Evolutionary conservation across 2,797 vertebrate species (phyloP).

Genomic region (Nothura maculosa): DNA sequence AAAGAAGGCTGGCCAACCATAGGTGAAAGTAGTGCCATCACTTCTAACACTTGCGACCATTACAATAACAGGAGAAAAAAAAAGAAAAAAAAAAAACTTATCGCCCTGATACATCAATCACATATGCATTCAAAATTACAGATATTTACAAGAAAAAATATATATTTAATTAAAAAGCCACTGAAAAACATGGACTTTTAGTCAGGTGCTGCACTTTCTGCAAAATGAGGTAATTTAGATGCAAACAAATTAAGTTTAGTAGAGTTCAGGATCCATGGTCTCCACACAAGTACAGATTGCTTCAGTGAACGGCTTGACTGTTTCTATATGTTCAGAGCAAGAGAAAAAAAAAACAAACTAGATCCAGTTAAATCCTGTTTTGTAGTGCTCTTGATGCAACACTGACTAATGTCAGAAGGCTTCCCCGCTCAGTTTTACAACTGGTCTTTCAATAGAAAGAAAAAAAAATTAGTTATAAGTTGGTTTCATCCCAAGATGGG

Average conservation of each 20-base stretch:
- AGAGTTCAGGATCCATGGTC: slow-evolving; percentile 56
- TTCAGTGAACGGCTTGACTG: slow-evolving; percentile 61
- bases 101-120: slow-evolving; percentile 61
- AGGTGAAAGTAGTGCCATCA: slow-evolving; percentile 7
- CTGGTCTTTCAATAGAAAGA: slow-evolving; percentile 70
- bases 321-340: slow-evolving; percentile 64
- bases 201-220: slow-evolving; percentile 75
- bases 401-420: slow-evolving; percentile 69
- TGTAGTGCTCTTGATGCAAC: slow-evolving; percentile 72
- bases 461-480: slow-evolving; percentile 86
- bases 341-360: neutral
- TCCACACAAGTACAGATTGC: slow-evolving; percentile 53
- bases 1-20: neutral
- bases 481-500: slow-evolving; percentile 98
- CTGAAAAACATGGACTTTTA: slow-evolving; percentile 71
- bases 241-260: slow-evolving; percentile 72
- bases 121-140: slow-evolving; percentile 71
- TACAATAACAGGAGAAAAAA: slow-evolving; percentile 8
- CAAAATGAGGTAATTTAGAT: slow-evolving; percentile 81
- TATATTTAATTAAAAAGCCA: slow-evolving; percentile 69
- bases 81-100: slow-evolving; percentile 2
- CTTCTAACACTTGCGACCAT: slow-evolving; percentile 43
- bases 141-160: slow-evolving; percentile 87
- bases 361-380: slow-evolving; percentile 78
- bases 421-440: slow-evolving; percentile 66